Evolutionary conservation across 2,113 vertebrate species (phyloP).

Genomic region (Enhydra lutris): DNA sequence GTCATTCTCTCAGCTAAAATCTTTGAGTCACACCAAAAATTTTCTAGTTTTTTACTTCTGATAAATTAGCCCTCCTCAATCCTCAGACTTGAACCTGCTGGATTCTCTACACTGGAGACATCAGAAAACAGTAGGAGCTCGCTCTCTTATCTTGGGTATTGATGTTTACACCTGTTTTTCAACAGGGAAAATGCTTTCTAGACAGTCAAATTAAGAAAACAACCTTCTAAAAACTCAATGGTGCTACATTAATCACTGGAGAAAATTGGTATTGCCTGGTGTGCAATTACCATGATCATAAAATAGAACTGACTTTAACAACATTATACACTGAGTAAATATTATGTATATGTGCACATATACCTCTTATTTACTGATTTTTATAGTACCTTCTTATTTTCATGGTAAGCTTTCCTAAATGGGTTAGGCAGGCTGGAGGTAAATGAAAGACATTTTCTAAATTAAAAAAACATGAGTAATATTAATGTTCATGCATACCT

Average conservation of each 20-base stretch:
- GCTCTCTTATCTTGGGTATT: conserved; percentile 53
- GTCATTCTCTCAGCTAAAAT: conserved; percentile 38
- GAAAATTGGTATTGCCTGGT: conserved; percentile 68
- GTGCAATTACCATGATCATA: conserved; percentile 58
- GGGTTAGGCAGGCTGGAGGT: background rate
- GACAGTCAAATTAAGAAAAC: conserved; percentile 69
- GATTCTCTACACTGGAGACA: conserved; percentile 42
- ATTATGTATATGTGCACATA: conserved; percentile 33
- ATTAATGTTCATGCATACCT: background rate
- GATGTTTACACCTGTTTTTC: conserved; percentile 73
- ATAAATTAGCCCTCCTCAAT: conserved; percentile 48
- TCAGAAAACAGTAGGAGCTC: conserved; percentile 23
- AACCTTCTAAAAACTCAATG: conserved; percentile 58
- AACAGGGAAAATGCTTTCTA: conserved; percentile 67
- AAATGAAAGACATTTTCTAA: background rate
- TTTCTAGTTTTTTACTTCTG: conserved; percentile 59
- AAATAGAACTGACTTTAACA: conserved; percentile 67
- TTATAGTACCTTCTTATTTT: conserved; percentile 48
- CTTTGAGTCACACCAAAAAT: conserved; percentile 40
- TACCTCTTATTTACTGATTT: conserved; percentile 18
- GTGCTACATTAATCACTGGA: conserved; percentile 70
- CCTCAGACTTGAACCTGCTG: conserved; percentile 29
- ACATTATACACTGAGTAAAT: conserved; percentile 68
- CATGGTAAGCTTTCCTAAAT: conserved; percentile 37
- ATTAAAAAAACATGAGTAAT: background rate